Base-by-base conservation (phyloP, 2,797 vertebrate genomes). In the Yasuhikotakia modesta region DNA sequence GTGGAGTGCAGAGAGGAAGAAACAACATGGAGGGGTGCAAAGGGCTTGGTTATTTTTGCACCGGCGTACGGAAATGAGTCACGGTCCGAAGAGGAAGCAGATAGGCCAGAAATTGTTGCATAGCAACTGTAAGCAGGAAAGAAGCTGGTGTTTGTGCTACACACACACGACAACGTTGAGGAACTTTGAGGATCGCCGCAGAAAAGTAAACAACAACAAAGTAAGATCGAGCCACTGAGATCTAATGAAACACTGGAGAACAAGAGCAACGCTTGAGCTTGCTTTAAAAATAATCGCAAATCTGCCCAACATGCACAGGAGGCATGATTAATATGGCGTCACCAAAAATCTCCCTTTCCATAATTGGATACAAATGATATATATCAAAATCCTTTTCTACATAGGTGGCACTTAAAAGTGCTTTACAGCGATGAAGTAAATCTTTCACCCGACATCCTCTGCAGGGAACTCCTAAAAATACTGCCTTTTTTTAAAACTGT, bases 41-140 rank as follows among this genome's bases (percentile, higher is more conserved):
- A 82, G 90, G 82, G 84, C 82, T 90, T 85, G 87, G 94, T 92
- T 97, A 95, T 97, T 96, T 92, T 95, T 93, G 94, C 94, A 94
- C 90, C 81, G 88, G 84, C 87, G 89, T 90, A 88, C 91, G 95
- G 95, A 96, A 96, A 95, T 89, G 92, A 94, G 94, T 93, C 91
- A 87, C 72, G 88, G 90, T 86, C 86, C 91, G 93, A 91, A 92
- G 92, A 95, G 95, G 94, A 94, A 91, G 89, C 93, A 93, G 95
- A 95, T 93, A 95, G 92, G 88, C 91, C 88, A 87, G 92, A 86
- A 85, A 82, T 83, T 82, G 92, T 94, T 87, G 92, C 93, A 0
- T 92, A 89, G 94, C 91, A 93, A 95, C 92, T 57, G 43, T 83
- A 79, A 79, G 71, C 88, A 90, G 92, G 89, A 85, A 77, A 89